phyloP scores from a whole-genome alignment of 2,797 vertebrate species.

The Brotula barbata region DNA sequence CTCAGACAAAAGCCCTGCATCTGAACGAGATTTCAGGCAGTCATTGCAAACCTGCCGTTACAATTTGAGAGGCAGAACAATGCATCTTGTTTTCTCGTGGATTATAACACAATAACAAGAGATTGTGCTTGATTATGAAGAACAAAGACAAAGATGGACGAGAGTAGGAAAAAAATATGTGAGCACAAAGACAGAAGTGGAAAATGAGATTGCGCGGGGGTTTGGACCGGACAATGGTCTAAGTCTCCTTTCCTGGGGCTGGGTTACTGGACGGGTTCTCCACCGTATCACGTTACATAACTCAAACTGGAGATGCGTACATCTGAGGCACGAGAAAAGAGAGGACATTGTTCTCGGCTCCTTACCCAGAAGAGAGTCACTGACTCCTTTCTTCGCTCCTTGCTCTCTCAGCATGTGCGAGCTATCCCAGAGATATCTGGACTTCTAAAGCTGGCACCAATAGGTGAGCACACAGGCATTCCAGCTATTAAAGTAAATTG shows the following conservation, averaged over 20 bases:
- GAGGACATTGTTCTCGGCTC: constrained; percentile 65
- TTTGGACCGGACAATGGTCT: constrained; percentile 61
- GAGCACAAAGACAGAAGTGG: constrained; percentile 39
- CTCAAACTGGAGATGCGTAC: constrained; percentile 49
- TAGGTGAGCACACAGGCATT: constrained; percentile 58
- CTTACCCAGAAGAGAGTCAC: constrained; percentile 39
- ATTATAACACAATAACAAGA: constrained; percentile 46
- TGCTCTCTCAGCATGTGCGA: constrained; percentile 11
- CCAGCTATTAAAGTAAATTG: constrained; percentile 58
- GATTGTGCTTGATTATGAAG: constrained; percentile 35
- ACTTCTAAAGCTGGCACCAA: constrained; percentile 45
- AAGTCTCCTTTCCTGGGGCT: constrained; percentile 38
- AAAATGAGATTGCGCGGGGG: constrained; percentile 49
- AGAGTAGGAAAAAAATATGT: constrained; percentile 23
- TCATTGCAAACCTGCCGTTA: constrained; percentile 37
- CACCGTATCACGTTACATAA: constrained; percentile 65
- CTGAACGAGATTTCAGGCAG: constrained; percentile 38
- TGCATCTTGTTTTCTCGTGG: constrained; percentile 42
- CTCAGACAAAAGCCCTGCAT: constrained; percentile 64
- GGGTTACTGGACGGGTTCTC: constrained; percentile 51
- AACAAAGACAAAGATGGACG: constrained; percentile 35
- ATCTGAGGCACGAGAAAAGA: constrained; percentile 53
- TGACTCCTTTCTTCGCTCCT: constrained; percentile 42
- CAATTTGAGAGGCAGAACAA: constrained; percentile 25
- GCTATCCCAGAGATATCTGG: too few species aligned